Evolutionary conservation across 2,113 vertebrate genomes (phyloP), one percentile per base, ranked within the genome.

Genomic region (Hyla sarda): DNA sequence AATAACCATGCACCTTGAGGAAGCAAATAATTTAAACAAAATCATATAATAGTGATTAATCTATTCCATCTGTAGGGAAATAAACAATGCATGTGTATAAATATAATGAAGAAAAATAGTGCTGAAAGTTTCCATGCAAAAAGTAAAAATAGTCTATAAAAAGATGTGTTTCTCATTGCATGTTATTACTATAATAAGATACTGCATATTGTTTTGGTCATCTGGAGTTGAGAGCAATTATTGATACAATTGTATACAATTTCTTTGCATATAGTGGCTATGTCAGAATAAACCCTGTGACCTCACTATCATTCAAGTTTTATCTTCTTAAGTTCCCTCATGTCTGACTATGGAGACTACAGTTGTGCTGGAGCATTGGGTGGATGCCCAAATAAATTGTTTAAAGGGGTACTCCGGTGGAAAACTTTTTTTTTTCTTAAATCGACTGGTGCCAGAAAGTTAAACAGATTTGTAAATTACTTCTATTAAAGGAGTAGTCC

Each of bases 1-100:
- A 91, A 93, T 93, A 93, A 94, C 89, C 88, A 92, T 90, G 88
- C 89, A 92, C 90, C 90, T 89, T 89, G 92, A 89, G 88, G 90
- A 92, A 89, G 78, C 89, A 90, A 89, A 88, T 89, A 88, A 92
- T 92, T 92, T 93, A 91, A 89, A 88, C 85, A 88, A 90, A 93
- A 92, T 93, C 91, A 91, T 92, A 92, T 89, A 94, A 89, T 89
- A 90, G 89, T 89, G 83, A 87, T 88, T 88, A 89, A 88, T 87
- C 88, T 91, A 85, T 77, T 85, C 89, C 82, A 88, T 0, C 92
- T 91, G 92, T 89, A 93, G 91, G 69, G 25, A 72, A 65, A 80
- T 71, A 82, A 82, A 50, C 28, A 54, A 52, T 81, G 41, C 30
- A 81, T 65, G 32, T 76, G 73, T 12, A 76, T 58, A 25, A n/a